A percentile compares a stretch with the other conserved stretches of the same genome.
Evolutionary conservation across 2,888 invertebrate genomes (phyloP).

Genomic region (Volucella inflata): DNA sequence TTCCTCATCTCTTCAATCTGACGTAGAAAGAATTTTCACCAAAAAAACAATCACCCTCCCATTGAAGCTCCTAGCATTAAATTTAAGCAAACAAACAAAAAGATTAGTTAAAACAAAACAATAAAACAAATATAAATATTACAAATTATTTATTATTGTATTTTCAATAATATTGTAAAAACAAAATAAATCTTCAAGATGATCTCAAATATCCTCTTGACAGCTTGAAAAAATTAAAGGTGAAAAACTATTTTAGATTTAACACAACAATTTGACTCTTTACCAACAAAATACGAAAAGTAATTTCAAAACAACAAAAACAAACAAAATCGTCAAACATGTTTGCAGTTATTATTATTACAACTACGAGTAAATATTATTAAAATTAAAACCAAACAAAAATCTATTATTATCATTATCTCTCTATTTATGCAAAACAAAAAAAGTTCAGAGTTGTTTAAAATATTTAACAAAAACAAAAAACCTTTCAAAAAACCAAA

Average conservation of each 20-base stretch:
- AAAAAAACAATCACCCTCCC: conserved; percentile 37
- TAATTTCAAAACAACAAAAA: conserved; percentile 75
- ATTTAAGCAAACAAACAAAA: conserved; percentile 58
- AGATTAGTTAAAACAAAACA: conserved; percentile 37
- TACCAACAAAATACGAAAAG: conserved; percentile 71
- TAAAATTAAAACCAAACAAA: conserved; percentile 58
- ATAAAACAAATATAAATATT: conserved; percentile 37
- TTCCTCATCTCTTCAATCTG: conserved; percentile 61
- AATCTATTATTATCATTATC: conserved; percentile 65
- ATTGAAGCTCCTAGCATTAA: conserved; percentile 60
- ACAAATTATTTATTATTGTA: conserved; percentile 65
- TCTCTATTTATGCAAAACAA: conserved; percentile 73
- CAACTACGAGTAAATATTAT: conserved; percentile 74
- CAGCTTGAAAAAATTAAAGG: conserved; percentile 42
- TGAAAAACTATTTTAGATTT: conserved; percentile 71
- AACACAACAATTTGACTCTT: conserved; percentile 56
- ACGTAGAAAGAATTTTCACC: conserved; percentile 44
- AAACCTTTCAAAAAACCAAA: conserved; percentile 16
- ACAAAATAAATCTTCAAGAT: conserved; percentile 34
- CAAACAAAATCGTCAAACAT: conserved; percentile 60
- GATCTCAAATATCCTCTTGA: conserved; percentile 64
- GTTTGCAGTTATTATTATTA: conserved; percentile 75
- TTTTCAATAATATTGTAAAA: conserved; percentile 64
- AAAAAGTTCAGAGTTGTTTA: conserved; percentile 74
- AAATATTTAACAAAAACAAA: conserved; percentile 66